Evolutionary conservation across 2,797 vertebrate genomes (phyloP).

Genomic region (Selene dorsalis): DNA sequence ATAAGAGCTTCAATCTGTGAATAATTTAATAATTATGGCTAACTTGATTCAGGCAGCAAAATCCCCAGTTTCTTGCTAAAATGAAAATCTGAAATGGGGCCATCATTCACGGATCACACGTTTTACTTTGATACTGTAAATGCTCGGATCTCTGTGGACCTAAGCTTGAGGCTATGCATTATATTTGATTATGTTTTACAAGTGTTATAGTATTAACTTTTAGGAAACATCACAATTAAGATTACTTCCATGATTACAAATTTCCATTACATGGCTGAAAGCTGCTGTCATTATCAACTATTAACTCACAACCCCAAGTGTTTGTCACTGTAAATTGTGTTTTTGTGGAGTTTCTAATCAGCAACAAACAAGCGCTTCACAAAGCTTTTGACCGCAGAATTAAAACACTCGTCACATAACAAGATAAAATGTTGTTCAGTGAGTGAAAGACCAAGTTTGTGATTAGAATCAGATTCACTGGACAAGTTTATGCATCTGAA

Average conservation of each 20-base stretch:
- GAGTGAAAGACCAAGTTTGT: conserved; percentile 12
- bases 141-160: not conserved
- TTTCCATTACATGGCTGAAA: not conserved
- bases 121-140: not conserved
- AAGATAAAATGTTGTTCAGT: not conserved
- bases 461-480: not conserved
- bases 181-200: not conserved
- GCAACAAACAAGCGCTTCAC: not conserved
- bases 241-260: not conserved
- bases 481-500: not conserved
- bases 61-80: not conserved
- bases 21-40: not conserved
- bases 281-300: not conserved
- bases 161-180: not conserved
- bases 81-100: not conserved
- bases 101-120: not conserved
- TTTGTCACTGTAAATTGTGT: not conserved
- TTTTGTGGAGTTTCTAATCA: conserved; percentile 15
- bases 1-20: not conserved
- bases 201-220: not conserved
- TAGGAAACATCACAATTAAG: not conserved
- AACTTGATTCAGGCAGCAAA: not conserved
- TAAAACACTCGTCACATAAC: conserved; percentile 1
- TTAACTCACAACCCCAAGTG: not conserved
- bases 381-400: not conserved